These are phyloP conservation scores for Epistrophella euchroma DNA, from an alignment of 2,888 invertebrate genomes.

Conservation along the genomic window DNA sequence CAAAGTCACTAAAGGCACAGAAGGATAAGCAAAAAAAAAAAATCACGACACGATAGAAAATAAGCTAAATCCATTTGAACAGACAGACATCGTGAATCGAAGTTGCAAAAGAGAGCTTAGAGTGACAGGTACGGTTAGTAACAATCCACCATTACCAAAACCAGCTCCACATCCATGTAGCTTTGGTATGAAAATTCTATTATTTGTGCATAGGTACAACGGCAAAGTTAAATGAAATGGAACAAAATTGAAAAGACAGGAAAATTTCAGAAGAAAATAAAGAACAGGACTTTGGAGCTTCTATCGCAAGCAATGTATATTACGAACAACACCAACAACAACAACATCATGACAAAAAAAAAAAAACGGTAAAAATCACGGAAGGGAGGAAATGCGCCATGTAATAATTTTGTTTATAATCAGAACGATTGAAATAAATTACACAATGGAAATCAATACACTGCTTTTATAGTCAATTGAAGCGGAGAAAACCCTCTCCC, in stretches of 20 bases:
- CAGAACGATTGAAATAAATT: slow-evolving; percentile 72
- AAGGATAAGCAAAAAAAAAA: slow-evolving; percentile 7
- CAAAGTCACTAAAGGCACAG: background rate
- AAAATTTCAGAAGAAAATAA: slow-evolving; percentile 57
- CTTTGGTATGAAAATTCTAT: background rate
- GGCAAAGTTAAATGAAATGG: slow-evolving; percentile 66
- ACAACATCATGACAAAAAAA: background rate
- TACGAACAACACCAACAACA: slow-evolving; percentile 16
- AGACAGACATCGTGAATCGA: slow-evolving; percentile 25
- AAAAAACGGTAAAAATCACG: slow-evolving; percentile 14
- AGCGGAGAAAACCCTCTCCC: background rate
- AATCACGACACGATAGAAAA: slow-evolving; percentile 19
- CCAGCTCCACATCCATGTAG: background rate
- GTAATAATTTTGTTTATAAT: slow-evolving; percentile 70
- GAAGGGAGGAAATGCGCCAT: slow-evolving; percentile 36
- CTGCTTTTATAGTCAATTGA: slow-evolving; percentile 48
- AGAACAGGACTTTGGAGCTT: slow-evolving; percentile 32
- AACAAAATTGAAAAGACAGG: slow-evolving; percentile 68
- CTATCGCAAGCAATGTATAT: background rate
- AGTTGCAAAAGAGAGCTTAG: slow-evolving; percentile 1
- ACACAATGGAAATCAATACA: slow-evolving; percentile 62
- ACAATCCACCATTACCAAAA: background rate
- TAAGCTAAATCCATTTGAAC: slow-evolving; percentile 46
- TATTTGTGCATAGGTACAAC: background rate
- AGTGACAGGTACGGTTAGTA: slow-evolving; percentile 69